phyloP scores from a whole-genome alignment of 2,888 invertebrate genomes.

The Mimachlamys varia region DNA sequence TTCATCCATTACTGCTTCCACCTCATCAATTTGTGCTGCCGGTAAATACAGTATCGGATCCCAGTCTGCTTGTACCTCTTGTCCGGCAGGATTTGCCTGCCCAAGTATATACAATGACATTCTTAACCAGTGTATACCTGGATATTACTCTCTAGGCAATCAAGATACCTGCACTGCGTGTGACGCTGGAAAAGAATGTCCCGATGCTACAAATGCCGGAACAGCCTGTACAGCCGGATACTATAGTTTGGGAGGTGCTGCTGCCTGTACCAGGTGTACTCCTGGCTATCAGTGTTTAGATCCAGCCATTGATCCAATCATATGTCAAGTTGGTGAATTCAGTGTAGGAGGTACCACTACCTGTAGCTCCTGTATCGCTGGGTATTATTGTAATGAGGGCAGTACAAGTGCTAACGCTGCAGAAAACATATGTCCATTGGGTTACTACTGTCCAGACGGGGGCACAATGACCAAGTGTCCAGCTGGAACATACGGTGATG shows the following conservation, averaged over 20 bases:
- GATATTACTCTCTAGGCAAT: conserved; percentile 72
- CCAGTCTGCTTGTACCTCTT: conserved; percentile 68
- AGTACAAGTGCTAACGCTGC: conserved; percentile 69
- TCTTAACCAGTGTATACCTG: conserved; percentile 66
- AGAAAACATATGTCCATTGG: conserved; percentile 68
- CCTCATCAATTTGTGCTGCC: conserved; percentile 65
- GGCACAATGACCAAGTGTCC: conserved; percentile 70
- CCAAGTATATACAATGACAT: conserved; percentile 72
- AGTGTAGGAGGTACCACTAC: conserved; percentile 57
- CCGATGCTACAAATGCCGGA: conserved; percentile 65
- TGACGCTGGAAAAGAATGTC: conserved; percentile 75
- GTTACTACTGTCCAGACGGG: conserved; percentile 77
- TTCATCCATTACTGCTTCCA: conserved; percentile 61
- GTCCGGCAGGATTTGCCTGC: conserved; percentile 77
- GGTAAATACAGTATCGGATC: conserved; percentile 75
- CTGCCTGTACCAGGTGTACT: conserved; percentile 73
- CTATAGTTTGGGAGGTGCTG: conserved; percentile 75
- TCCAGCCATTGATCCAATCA: conserved; percentile 61
- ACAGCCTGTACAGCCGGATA: conserved; percentile 69
- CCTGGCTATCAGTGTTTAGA: conserved; percentile 73
- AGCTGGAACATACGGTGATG: conserved; percentile 75
- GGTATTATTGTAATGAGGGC: conserved; percentile 76
- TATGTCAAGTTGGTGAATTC: conserved; percentile 72
- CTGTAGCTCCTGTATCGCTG: conserved; percentile 67
- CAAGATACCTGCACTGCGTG: conserved; percentile 72